Evolutionary conservation across 2,888 invertebrate species (phyloP).

Genomic region (Drosophila percnosoma): DNA sequence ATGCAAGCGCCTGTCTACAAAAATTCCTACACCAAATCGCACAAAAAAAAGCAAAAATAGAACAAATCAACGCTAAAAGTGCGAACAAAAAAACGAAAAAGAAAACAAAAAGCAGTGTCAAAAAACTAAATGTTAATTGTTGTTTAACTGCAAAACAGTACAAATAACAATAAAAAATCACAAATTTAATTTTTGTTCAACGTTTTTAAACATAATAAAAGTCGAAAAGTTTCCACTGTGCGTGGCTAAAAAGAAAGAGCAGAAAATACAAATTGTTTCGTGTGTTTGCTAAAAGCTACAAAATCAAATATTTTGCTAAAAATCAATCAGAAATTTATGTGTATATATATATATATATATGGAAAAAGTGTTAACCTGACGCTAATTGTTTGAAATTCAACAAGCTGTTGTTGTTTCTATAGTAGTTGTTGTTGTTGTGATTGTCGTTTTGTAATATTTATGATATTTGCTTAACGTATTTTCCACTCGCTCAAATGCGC

Average conservation of each 20-base stretch:
- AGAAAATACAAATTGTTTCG: constrained; percentile 43
- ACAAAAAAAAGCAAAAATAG: constrained; percentile 12
- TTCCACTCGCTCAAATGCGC: constrained; percentile 60
- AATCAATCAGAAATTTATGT: constrained; percentile 19
- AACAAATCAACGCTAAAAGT: constrained; percentile 41
- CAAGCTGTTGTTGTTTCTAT: constrained; percentile 27
- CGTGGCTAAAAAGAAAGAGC: constrained; percentile 68
- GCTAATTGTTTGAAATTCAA: constrained; percentile 66
- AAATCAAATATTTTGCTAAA: constrained; percentile 31
- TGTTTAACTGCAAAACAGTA: constrained; percentile 33
- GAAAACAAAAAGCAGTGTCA: constrained; percentile 15
- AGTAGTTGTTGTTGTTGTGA: constrained; percentile 44
- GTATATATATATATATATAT: constrained; percentile 20
- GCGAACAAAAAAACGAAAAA: constrained; percentile 30
- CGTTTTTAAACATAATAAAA: constrained; percentile 58
- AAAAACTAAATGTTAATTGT: constrained; percentile 61
- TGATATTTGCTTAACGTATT: constrained; percentile 74
- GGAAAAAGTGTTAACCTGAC: constrained; percentile 69
- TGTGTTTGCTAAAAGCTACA: constrained; percentile 27
- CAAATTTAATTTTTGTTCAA: constrained; percentile 62
- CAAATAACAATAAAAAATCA: constrained; percentile 16
- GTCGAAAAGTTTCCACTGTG: constrained; percentile 52
- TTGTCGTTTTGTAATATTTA: constrained; percentile 66
- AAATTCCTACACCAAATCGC: constrained; percentile 18
- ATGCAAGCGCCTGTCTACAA: constrained; percentile 53